Conservation (phyloP, 2,888 invertebrate species). For the Spodoptera littoralis region DNA sequence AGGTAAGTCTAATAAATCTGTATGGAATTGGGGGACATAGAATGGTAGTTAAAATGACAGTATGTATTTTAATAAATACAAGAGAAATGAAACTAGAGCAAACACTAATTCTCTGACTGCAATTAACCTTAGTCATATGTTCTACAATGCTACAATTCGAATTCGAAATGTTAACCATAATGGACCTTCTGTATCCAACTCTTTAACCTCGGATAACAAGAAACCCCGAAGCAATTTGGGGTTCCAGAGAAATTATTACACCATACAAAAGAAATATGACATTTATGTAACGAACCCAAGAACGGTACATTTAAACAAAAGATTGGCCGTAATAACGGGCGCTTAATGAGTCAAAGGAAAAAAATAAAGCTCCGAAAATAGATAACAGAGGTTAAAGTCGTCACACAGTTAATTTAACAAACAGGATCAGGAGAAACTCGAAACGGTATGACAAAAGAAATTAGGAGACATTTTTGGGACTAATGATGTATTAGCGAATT, state of each 20-base stretch:
- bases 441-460: slow-evolving; percentile 26
- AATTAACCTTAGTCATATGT: not conserved
- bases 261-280: slow-evolving; percentile 42
- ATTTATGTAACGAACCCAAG: slow-evolving; percentile 47
- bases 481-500: not conserved
- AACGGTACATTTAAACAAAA: slow-evolving; percentile 37
- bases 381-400: slow-evolving; percentile 32
- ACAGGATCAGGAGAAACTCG: slow-evolving; percentile 16
- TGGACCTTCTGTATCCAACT: slow-evolving; percentile 24
- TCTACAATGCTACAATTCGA: not conserved
- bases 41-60: no score
- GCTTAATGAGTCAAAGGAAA: slow-evolving; percentile 42
- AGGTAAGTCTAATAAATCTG: no score
- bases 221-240: slow-evolving; percentile 32
- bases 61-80: no score
- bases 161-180: no score
- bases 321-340: slow-evolving; percentile 42
- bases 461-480: slow-evolving; percentile 24
- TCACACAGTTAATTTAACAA: slow-evolving; percentile 44
- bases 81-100: no score
- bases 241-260: slow-evolving; percentile 44
- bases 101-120: no score
- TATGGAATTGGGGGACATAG: no score
- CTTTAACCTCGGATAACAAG: slow-evolving; percentile 11
- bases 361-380: slow-evolving; percentile 36